phyloP scores from a whole-genome alignment of 2,888 invertebrate genomes.

The Monochamus alternatus region DNA sequence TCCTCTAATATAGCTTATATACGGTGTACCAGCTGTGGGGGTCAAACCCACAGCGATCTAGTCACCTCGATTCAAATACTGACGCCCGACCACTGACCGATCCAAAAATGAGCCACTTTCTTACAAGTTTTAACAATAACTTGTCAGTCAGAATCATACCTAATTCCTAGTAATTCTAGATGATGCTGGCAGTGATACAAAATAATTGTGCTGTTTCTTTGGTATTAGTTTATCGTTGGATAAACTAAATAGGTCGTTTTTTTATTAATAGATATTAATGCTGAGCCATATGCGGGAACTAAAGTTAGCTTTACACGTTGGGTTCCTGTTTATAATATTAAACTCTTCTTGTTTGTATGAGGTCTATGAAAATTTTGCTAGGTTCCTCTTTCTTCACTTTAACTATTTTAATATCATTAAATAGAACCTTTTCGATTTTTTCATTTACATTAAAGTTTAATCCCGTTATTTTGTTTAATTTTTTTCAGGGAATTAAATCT shows the following conservation, averaged over 20 bases:
- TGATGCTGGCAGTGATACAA: background rate
- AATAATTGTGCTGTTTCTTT: background rate
- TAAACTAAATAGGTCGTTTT: background rate
- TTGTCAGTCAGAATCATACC: background rate
- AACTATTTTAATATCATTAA: slow-evolving; percentile 2
- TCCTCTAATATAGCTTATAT: too few relatives aligned
- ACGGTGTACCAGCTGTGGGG: too few relatives aligned
- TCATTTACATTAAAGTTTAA: too few relatives aligned
- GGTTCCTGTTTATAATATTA: slow-evolving; percentile 3
- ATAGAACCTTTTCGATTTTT: too few relatives aligned
- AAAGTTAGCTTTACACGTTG: background rate
- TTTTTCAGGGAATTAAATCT: too few relatives aligned
- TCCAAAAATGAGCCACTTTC: too few relatives aligned
- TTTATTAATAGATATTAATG: background rate
- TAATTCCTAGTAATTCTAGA: background rate
- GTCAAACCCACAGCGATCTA: too few relatives aligned
- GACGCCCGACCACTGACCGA: too few relatives aligned
- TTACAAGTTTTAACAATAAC: too few relatives aligned
- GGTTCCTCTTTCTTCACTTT: background rate
- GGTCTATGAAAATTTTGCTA: background rate
- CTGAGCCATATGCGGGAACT: background rate
- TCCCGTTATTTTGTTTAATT: too few relatives aligned
- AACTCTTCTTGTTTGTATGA: background rate
- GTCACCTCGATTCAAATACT: too few relatives aligned
- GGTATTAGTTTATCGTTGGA: slow-evolving; percentile 9